These are phyloP conservation scores for Trimorus sp. DNA, from an alignment of 2,888 invertebrate genomes.

Conservation along the genomic window DNA sequence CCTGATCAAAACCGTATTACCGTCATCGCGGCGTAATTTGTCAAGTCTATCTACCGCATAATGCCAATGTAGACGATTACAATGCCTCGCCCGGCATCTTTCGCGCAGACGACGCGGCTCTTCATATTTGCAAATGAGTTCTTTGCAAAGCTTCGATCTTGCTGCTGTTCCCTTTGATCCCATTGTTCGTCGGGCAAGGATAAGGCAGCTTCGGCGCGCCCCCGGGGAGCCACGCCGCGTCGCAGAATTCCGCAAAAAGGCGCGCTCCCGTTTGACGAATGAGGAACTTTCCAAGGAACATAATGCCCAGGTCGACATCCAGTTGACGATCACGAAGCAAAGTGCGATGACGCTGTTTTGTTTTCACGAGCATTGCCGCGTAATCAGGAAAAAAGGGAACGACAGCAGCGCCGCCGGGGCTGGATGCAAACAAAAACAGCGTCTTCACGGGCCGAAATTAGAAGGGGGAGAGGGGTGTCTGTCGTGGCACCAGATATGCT, in stretches of 20 bases:
- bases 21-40: slow-evolving; percentile 61
- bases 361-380: slow-evolving; percentile 43
- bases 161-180: slow-evolving; percentile 74
- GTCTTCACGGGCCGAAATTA: slow-evolving; percentile 45
- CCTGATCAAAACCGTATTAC: slow-evolving; percentile 52
- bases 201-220: slow-evolving; percentile 64
- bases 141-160: slow-evolving; percentile 56
- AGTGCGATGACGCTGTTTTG: slow-evolving; percentile 48
- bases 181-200: slow-evolving; percentile 73
- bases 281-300: slow-evolving; percentile 76
- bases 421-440: slow-evolving; percentile 41
- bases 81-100: slow-evolving; percentile 47
- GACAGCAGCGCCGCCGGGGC: slow-evolving; percentile 28
- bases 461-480: slow-evolving; percentile 24
- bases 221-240: slow-evolving; percentile 70
- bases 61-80: slow-evolving; percentile 55
- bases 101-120: slow-evolving; percentile 48
- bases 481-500: slow-evolving; percentile 26
- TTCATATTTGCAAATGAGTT: slow-evolving; percentile 67
- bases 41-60: slow-evolving; percentile 57
- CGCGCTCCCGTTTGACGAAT: slow-evolving; percentile 78
- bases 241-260: slow-evolving; percentile 71
- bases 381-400: slow-evolving; percentile 27
- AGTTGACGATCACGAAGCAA: slow-evolving; percentile 38
- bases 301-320: slow-evolving; percentile 50